Conservation (phyloP, 2,797 vertebrate species). For the Danio albolineatus region DNA sequence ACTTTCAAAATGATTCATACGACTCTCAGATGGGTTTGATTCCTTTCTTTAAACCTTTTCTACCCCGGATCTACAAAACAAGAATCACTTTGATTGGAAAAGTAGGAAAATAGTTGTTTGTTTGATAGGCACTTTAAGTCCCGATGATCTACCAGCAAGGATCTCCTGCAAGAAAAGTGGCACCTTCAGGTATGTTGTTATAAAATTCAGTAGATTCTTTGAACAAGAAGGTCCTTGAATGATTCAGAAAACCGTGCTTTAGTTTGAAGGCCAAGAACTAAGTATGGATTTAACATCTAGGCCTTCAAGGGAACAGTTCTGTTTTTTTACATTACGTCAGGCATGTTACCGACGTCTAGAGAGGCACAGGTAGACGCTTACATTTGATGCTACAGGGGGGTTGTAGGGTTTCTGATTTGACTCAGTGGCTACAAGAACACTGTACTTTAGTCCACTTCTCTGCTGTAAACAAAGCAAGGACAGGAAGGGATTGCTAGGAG, state of each 20-base stretch:
- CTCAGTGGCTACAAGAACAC: constrained; percentile 59
- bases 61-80: background rate
- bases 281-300: background rate
- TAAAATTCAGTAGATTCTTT: constrained; percentile 41
- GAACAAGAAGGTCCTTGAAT: constrained; percentile 18
- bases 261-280: background rate
- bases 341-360: constrained; percentile 13
- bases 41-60: background rate
- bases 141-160: background rate
- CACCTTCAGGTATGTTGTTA: constrained; percentile 23
- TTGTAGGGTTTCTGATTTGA: constrained; percentile 44
- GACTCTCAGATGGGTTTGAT: constrained; percentile 25
- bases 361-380: background rate
- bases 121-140: constrained; percentile 11
- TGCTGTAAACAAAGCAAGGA: constrained; percentile 63
- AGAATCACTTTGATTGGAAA: background rate
- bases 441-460: constrained; percentile 52
- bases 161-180: constrained; percentile 13
- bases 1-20: constrained; percentile 50
- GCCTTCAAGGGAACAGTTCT: constrained; percentile 7
- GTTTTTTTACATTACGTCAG: background rate
- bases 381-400: constrained; percentile 29
- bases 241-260: constrained; percentile 4
- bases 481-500: constrained; percentile 23
- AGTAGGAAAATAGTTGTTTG: background rate